Evolutionary conservation across 2,888 invertebrate genomes (phyloP).

Genomic region (Drosophila greeni): DNA sequence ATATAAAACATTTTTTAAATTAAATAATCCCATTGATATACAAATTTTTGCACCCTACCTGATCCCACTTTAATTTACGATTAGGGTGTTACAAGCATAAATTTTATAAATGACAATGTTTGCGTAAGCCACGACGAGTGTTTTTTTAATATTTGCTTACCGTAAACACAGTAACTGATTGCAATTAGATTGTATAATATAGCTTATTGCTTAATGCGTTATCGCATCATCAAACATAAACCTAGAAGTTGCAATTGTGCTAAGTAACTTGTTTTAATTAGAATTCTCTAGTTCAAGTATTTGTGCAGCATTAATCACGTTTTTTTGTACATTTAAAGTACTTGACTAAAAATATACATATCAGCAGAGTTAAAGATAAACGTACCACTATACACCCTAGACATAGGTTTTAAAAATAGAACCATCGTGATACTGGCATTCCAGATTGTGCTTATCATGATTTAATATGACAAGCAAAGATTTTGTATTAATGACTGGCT

Average conservation of each 20-base stretch:
- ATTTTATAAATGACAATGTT: constrained; percentile 23
- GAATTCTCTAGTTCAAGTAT: neutral
- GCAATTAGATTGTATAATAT: constrained; percentile 6
- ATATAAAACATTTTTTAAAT: too few species aligned
- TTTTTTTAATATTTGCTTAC: constrained; percentile 6
- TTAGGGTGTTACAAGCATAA: constrained; percentile 10
- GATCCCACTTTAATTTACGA: constrained; percentile 2
- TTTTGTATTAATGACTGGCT: constrained; percentile 1
- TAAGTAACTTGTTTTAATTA: neutral
- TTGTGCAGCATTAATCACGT: neutral
- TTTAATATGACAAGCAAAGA: constrained; percentile 5
- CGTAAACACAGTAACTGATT: constrained; percentile 20
- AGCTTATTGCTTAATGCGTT: constrained; percentile 4
- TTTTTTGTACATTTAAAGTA: constrained; percentile 3
- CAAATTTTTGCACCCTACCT: too few species aligned
- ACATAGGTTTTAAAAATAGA: neutral
- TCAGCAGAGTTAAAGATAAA: neutral
- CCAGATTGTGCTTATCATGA: constrained; percentile 10
- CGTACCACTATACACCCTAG: neutral
- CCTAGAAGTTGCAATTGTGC: neutral
- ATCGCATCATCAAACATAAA: constrained; percentile 7
- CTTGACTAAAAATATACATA: constrained; percentile 1
- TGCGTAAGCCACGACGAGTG: neutral
- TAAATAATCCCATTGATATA: neutral
- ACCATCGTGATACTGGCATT: neutral